Evolutionary conservation across 2,888 invertebrate species (phyloP), one percentile per base, ranked within the genome.

Genomic region (Gonocerus acuteangulatus): DNA sequence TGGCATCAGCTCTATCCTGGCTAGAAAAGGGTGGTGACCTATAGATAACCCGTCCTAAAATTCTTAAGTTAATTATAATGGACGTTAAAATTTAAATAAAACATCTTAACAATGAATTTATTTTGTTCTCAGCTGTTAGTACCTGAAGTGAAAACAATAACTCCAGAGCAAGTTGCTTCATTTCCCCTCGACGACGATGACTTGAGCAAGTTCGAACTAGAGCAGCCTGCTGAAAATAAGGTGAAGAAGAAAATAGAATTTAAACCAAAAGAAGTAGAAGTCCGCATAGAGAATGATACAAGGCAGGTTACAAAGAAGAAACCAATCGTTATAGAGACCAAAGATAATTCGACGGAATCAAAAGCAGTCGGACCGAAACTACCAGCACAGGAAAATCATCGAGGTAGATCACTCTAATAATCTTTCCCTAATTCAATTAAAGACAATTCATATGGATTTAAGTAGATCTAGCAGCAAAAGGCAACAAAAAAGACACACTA

Each of bases 81-180:
- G n/a, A n/a, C n/a, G n/a, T n/a, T n/a, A n/a, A n/a, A n/a, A n/a
- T n/a, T n/a, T n/a, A n/a, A n/a, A n/a, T n/a, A n/a, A n/a, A n/a
- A 11, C 15, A 1, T 7, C 6, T 18, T 60, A 18, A n/a, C n/a
- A n/a, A n/a, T n/a, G n/a, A n/a, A n/a, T n/a, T n/a, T n/a, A n/a
- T 9, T 27, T 27, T 27, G 27, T 27, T 34, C 57, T 52, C 44
- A 76, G 76, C 73, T 70, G 34, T 66, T 77, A 36, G 76, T 77
- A 44, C 78, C 77, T 52, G 78, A 76, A 60, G 77, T 76, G 16
- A 76, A 75, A 65, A 76, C 76, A 51, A 67, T 77, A 9, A 44
- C 62, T 9, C 54, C 54, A 36, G 54, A 54, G 23, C 39, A 54
- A 39, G 54, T 54, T n/a, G 54, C 54, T 21, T 19, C 32, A 21